Conservation (phyloP, 2,888 invertebrate species). For the Rhyacophila evoluta region DNA sequence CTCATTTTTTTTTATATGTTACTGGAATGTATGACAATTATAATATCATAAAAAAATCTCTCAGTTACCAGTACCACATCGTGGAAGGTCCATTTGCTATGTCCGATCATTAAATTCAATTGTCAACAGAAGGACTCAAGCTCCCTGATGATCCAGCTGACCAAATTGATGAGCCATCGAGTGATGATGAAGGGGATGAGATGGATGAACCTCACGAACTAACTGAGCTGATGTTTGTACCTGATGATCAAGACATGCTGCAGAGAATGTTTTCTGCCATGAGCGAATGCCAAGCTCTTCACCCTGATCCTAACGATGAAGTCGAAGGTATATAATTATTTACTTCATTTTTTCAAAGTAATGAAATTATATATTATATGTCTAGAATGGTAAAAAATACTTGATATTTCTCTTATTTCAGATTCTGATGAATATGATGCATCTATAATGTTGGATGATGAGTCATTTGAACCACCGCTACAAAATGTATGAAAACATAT, state of each 20-base stretch:
- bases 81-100: too few relatives aligned
- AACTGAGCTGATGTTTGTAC: slow-evolving; percentile 79
- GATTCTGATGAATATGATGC: slow-evolving; percentile 52
- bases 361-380: too few relatives aligned
- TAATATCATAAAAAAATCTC: too few relatives aligned
- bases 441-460: slow-evolving; percentile 51
- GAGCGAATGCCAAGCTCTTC: slow-evolving; percentile 79
- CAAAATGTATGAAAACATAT: slow-evolving; percentile 37
- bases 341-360: background rate
- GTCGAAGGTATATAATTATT: slow-evolving; percentile 48
- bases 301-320: slow-evolving; percentile 79
- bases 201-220: slow-evolving; percentile 69
- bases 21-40: too few relatives aligned
- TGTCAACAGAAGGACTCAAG: slow-evolving; percentile 33
- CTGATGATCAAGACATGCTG: slow-evolving; percentile 73
- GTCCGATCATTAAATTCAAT: too few relatives aligned
- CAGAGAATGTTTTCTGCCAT: slow-evolving; percentile 79
- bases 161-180: slow-evolving; percentile 49
- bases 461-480: slow-evolving; percentile 40
- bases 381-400: too few relatives aligned
- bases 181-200: slow-evolving; percentile 64
- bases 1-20: too few relatives aligned
- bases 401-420: slow-evolving; percentile 35
- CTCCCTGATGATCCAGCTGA: slow-evolving; percentile 56
- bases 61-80: too few relatives aligned